Evolutionary conservation across 2,797 vertebrate species (phyloP).

Genomic region (Rhabdophis nuchalis): DNA sequence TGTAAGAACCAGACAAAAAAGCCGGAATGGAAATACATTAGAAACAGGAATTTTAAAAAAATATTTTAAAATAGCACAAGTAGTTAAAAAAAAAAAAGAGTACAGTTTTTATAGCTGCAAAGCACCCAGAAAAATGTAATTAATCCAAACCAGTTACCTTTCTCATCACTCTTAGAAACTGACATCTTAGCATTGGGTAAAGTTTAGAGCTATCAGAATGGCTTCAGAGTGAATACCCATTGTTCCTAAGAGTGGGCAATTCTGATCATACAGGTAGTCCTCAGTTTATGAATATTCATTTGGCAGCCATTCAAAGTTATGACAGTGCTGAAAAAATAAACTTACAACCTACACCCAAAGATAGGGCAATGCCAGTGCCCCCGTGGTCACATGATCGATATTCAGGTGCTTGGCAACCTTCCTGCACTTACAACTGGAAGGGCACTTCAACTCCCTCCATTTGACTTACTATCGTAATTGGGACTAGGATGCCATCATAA

Average conservation of each 20-base stretch:
- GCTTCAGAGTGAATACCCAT: not conserved
- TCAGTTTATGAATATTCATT: not conserved
- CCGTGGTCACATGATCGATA: not conserved
- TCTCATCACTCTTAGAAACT: not conserved
- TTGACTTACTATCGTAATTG: not conserved
- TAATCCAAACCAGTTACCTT: not conserved
- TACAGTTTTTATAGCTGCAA: not conserved
- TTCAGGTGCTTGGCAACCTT: not conserved
- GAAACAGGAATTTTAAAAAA: not conserved
- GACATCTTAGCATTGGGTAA: not conserved
- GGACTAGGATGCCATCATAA: not conserved
- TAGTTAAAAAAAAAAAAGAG: not conserved
- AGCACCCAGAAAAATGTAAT: not conserved
- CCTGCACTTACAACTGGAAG: not conserved
- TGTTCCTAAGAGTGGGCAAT: not conserved
- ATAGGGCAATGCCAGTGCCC: not conserved
- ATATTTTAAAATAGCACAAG: not conserved
- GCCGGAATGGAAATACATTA: not conserved
- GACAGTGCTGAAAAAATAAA: not conserved
- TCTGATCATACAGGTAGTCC: not conserved
- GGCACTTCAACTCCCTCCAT: not conserved
- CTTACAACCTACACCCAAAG: not conserved
- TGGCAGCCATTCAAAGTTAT: not conserved
- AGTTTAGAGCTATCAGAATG: not conserved
- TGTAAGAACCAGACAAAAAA: not conserved